These are phyloP conservation scores for Myoxocephalus aenaeus DNA, from an alignment of 2,797 vertebrate genomes.

Conservation along the genomic window DNA sequence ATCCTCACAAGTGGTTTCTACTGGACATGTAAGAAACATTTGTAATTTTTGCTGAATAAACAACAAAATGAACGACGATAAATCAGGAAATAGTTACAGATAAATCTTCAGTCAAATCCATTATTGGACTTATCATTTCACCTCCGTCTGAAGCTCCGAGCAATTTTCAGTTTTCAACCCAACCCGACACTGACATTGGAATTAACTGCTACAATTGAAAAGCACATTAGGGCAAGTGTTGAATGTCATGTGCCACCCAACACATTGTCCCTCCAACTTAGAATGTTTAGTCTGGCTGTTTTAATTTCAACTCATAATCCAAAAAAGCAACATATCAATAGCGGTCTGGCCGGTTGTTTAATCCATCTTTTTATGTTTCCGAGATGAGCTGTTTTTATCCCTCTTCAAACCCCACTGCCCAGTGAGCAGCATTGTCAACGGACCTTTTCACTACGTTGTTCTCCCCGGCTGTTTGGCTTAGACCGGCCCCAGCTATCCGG, in stretches of 20 bases:
- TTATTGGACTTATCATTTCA: background rate
- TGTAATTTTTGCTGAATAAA: background rate
- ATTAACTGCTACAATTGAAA: constrained; percentile 10
- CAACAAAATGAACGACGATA: background rate
- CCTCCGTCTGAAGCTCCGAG: background rate
- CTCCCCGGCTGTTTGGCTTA: constrained; percentile 66
- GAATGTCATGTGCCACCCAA: constrained; percentile 7
- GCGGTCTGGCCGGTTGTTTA: constrained; percentile 32
- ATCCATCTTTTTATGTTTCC: constrained; percentile 53
- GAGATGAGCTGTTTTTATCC: constrained; percentile 55
- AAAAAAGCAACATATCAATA: constrained; percentile 40
- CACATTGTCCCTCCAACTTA: constrained; percentile 4
- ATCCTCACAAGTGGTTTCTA: background rate
- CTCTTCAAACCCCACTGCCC: constrained; percentile 58
- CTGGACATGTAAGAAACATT: background rate
- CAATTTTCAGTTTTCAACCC: background rate
- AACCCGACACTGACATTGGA: background rate
- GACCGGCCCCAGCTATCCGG: constrained; percentile 60
- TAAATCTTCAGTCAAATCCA: background rate
- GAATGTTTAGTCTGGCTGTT: constrained; percentile 39
- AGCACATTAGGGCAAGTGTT: constrained; percentile 14
- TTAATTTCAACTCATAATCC: constrained; percentile 38
- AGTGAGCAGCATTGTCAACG: constrained; percentile 53
- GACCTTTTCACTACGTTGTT: constrained; percentile 69
- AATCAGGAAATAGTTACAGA: background rate